Base-by-base conservation (phyloP, 2,888 invertebrate species). In the Onchidella celtica region DNA sequence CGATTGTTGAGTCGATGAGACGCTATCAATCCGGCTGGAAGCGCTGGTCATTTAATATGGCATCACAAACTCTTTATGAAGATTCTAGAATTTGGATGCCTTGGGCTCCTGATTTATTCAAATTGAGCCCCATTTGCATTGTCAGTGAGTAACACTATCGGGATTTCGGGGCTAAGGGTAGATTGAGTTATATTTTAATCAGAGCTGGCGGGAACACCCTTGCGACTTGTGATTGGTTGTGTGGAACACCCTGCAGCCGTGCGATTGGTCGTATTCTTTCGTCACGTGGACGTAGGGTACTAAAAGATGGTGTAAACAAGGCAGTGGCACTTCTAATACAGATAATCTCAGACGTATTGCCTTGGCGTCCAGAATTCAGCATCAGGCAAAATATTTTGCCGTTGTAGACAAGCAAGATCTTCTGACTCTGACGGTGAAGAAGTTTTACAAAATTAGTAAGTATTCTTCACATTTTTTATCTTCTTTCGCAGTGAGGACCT, bases 171-270 rank as follows among this genome's bases (percentile, higher is more conserved):
- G 38, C 14, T 32, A 14, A 24, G 29, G 34, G 63, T 36, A 47
- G 36, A 75, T 75, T 75, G 34, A 40, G 65, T 75, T 63, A 17
- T 75, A 63, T 65, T 65, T 59, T 75, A 63, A 75, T 75, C 27
- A 59, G 74, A 61, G 24, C 17, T 38, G 40, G 75, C 75, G 29
- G 68, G n/a, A 77, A 66, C 77, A 77, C 68, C 77, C 77, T 34
- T 34, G 1, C 29, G 68, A 38, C 32, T 2, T 77, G 27, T 68
- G 66, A 77, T 77, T 77, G 77, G 77, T n/a, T 14, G 34, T n/a
- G 34, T 66, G 75, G 40, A 65, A 65, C 75, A 75, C 75, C 75
- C 77, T 63, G 77, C 38, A 66, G 77, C 9, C 24, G 24, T 63
- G n/a, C 27, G 38, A 75, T 75, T 75, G 75, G 75, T 75, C 47